Conservation (phyloP, 2,113 vertebrate species). For the Gadus chalcogrammus region DNA sequence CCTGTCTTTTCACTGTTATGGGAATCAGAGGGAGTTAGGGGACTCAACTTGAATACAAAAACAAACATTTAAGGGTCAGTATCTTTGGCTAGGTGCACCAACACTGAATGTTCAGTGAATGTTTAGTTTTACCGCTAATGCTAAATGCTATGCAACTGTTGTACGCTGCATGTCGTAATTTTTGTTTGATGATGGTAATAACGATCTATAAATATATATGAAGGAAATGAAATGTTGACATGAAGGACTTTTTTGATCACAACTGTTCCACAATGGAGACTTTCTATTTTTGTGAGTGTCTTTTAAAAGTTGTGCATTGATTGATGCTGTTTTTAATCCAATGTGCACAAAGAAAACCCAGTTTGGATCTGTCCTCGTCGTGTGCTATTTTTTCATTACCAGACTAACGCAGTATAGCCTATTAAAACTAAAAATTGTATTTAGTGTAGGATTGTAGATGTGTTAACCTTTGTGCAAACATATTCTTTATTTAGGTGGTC, state of each 20-base stretch:
- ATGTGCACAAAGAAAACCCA: slow-evolving; percentile 21
- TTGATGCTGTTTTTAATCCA: slow-evolving; percentile 29
- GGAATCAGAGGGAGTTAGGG: no score
- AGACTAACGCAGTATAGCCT: slow-evolving; percentile 37
- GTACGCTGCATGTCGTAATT: no score
- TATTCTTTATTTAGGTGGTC: not conserved
- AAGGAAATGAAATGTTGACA: slow-evolving; percentile 30
- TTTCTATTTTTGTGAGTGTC: slow-evolving; percentile 34
- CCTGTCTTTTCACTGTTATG: no score
- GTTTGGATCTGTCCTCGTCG: slow-evolving; percentile 41
- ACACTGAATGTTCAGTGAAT: not conserved
- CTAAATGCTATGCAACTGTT: no score
- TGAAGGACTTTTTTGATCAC: slow-evolving; percentile 11
- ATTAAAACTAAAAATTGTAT: slow-evolving; percentile 24
- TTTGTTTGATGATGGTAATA: not conserved
- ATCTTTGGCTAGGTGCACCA: not conserved
- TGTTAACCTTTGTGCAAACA: slow-evolving; percentile 11
- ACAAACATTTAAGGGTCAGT: not conserved
- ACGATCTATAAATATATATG: not conserved
- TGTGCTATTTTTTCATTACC: slow-evolving; percentile 39
- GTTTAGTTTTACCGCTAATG: no score
- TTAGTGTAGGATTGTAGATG: slow-evolving; percentile 17
- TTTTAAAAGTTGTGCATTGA: slow-evolving; percentile 15
- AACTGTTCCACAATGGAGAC: not conserved
- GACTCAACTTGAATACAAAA: no score